Base-by-base conservation (phyloP, 2,113 vertebrate genomes). In the Notothenia coriiceps region DNA sequence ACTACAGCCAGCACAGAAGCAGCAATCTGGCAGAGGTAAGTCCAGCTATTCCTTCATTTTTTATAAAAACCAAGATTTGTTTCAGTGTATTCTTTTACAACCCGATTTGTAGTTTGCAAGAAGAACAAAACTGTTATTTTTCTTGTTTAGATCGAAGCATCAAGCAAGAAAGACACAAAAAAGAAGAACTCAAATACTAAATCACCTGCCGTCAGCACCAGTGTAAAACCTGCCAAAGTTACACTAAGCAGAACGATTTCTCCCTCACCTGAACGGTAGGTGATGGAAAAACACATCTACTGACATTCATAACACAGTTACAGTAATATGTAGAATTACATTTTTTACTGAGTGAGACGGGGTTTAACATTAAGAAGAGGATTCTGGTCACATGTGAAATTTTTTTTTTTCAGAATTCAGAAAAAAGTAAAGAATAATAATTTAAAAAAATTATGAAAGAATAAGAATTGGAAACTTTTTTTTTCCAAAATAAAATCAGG, bases 191-290 rank as follows among this genome's bases (percentile, higher is more conserved):
- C 82, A 11, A 77, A n/a, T 22, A 61, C 44, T 14, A 79, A 29
- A 57, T 80, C 75, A 13, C 7, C 72, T 56, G 25, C 67, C 4
- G 59, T 49, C 46, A 74, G 51, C 20, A 40, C 63, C 14, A 74
- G 22, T 5, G 60, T 29, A 14, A 91, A 81, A 77, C 46, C 77
- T 25, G 25, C 20, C 15, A 35, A 77, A 18, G 49, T 20, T 3
- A 47, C 67, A 64, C 49, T 57, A 8, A 86, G 69, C 74, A 91
- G 81, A 84, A 65, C 84, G 49, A 10, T 70, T 14, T 72, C 89
- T 11, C 71, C 90, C 14, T 88, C 82, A 57, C 90, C 93, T 61
- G 75, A 89, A 18, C 74, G 79, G 90, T 90, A 85, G 25, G 86
- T 74, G 13, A 62, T 2, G n/a, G 29, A 12, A 15, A n/a, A 59